A percentile compares a stretch with the other conserved stretches of the same genome.
Conservation (phyloP, 2,797 vertebrate genomes). For the Tapirus indicus region DNA sequence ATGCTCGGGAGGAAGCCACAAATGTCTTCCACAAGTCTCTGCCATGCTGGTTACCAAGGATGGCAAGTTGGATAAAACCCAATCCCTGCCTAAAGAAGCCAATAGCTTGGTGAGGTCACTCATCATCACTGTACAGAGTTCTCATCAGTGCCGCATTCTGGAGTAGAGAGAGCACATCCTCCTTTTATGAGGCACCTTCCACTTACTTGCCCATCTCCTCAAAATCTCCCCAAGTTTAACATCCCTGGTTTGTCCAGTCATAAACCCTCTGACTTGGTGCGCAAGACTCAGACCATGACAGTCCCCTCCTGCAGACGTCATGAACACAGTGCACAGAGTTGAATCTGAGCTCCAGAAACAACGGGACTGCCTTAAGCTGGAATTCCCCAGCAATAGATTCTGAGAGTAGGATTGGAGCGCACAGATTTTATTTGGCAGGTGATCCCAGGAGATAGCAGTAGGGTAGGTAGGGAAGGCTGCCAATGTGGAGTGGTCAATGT, state of each 20-base stretch:
- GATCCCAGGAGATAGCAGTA: too few species aligned
- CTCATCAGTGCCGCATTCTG: neutral
- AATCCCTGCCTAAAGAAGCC: neutral
- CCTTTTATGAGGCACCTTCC: neutral
- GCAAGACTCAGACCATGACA: neutral
- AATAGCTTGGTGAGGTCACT: too few species aligned
- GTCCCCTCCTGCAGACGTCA: neutral
- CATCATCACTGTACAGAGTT: neutral
- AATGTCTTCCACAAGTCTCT: neutral
- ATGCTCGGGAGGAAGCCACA: neutral
- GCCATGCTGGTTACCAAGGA: neutral
- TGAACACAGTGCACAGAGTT: neutral
- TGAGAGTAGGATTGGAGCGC: too few species aligned
- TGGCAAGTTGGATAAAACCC: neutral
- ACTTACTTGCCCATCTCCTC: neutral
- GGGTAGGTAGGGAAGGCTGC: neutral
- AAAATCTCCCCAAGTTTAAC: neutral
- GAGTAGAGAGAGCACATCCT: neutral
- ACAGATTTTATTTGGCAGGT: neutral
- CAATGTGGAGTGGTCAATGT: too few species aligned
- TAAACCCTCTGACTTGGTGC: neutral
- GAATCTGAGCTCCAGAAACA: neutral
- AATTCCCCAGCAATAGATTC: neutral
- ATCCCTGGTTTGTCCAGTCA: neutral
- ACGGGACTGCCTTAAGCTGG: neutral